A percentile compares a stretch with the other conserved stretches of the same genome.
Evolutionary conservation across 37 sponge, comb jelly and placozoan species (phyloP).

Genomic region (Axinella damicornis): DNA sequence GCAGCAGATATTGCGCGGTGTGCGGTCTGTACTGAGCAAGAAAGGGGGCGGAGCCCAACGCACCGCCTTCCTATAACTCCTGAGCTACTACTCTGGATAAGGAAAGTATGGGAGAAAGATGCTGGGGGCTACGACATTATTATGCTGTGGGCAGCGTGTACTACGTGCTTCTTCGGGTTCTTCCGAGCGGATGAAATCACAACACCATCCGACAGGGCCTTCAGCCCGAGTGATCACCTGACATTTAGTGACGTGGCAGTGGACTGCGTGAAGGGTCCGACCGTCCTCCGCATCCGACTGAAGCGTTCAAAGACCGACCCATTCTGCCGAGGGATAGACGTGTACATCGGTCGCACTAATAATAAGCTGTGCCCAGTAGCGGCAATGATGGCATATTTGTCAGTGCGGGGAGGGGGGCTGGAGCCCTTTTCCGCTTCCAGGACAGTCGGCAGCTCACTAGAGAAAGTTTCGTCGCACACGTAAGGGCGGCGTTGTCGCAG

Average conservation of each 20-base stretch:
- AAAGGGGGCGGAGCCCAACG: neutral
- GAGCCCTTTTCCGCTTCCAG: constrained; percentile 18
- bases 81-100: constrained; percentile 15
- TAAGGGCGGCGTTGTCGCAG: neutral
- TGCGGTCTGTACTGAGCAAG: neutral
- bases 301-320: constrained; percentile 66
- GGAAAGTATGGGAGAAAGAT: neutral
- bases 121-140: neutral
- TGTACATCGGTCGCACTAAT: constrained; percentile 24
- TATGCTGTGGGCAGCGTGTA: constrained; percentile 56
- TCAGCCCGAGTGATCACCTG: constrained; percentile 2
- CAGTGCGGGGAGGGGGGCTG: constrained; percentile 10
- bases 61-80: constrained; percentile 62
- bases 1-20: neutral
- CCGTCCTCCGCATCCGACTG: neutral
- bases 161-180: constrained; percentile 54
- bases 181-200: constrained; percentile 45
- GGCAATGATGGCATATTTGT: constrained; percentile 38
- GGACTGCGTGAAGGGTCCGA: constrained; percentile 9
- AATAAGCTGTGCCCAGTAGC: constrained; percentile 37
- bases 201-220: constrained; percentile 15
- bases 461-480: constrained; percentile 16
- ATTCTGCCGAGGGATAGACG: constrained; percentile 29
- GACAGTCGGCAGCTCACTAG: constrained; percentile 38
- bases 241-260: constrained; percentile 20